Percentiles rank a stretch among this genome's conserved stretches.
These are phyloP conservation scores for Epinephelus awoara DNA, from an alignment of 2,797 vertebrate species.

Conservation along the genomic window DNA sequence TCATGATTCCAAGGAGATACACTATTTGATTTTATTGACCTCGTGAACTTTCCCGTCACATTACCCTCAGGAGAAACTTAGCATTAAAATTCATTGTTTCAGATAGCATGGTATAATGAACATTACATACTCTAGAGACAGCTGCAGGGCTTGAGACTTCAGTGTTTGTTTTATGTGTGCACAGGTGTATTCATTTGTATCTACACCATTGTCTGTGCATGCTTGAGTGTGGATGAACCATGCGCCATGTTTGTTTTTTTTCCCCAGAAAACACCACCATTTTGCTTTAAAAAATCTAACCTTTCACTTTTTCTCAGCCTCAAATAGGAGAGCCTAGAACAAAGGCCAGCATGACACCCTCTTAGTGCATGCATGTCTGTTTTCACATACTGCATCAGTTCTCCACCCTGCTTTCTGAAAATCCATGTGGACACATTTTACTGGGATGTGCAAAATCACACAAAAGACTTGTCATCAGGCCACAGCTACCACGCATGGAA, in stretches of 20 bases:
- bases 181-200: conserved; percentile 12
- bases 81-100: not conserved
- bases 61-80: not conserved
- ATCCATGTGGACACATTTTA: conserved; percentile 62
- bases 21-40: conserved; percentile 18
- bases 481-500: conserved; percentile 22
- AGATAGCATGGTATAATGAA: conserved; percentile 7
- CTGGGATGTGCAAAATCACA: conserved; percentile 42
- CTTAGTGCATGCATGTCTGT: conserved; percentile 46
- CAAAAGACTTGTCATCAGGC: conserved; percentile 41
- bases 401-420: conserved; percentile 38
- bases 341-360: conserved; percentile 20
- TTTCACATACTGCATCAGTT: conserved; percentile 36
- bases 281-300: not conserved
- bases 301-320: conserved; percentile 5
- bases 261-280: not conserved
- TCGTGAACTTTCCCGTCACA: conserved; percentile 7
- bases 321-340: not conserved
- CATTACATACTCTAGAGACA: conserved; percentile 19
- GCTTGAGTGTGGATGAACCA: not conserved
- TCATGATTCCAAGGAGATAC: not conserved
- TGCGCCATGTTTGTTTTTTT: not conserved
- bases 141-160: conserved; percentile 8
- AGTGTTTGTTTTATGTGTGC: conserved; percentile 27
- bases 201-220: conserved; percentile 2